A percentile compares a stretch with the other conserved stretches of the same genome.
Conservation (phyloP, 1,140 invertebrate species). For the Phthorimaea operculella region DNA sequence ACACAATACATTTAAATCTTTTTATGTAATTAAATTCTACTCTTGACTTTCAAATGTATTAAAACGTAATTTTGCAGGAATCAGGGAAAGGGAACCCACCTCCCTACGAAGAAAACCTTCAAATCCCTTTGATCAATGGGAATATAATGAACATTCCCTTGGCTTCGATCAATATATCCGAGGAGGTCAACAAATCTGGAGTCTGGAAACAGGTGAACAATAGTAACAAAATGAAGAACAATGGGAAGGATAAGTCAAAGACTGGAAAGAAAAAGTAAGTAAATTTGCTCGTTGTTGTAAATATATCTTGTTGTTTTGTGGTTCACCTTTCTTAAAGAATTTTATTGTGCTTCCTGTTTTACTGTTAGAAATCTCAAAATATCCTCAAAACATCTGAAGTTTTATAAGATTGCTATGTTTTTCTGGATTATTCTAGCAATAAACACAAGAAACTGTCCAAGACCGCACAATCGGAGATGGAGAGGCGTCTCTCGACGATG, state of each 20-base stretch:
- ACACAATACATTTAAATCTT: background rate
- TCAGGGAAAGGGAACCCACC: constrained; percentile 54
- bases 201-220: constrained; percentile 94
- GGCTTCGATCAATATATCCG: constrained; percentile 89
- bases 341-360: too few species aligned
- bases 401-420: background rate
- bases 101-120: constrained; percentile 75
- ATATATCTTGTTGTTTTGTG: too few species aligned
- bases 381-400: too few species aligned
- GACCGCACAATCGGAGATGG: constrained; percentile 63
- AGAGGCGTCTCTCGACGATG: constrained; percentile 63
- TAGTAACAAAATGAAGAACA: constrained; percentile 47
- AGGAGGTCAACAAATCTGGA: constrained; percentile 92
- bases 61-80: constrained; percentile 37
- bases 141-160: constrained; percentile 93
- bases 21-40: background rate
- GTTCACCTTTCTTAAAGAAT: too few species aligned
- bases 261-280: constrained; percentile 60
- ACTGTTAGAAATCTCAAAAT: too few species aligned
- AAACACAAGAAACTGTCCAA: constrained; percentile 66
- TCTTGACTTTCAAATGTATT: background rate
- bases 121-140: constrained; percentile 90
- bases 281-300: background rate
- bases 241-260: constrained; percentile 47
- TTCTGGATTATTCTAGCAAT: constrained; percentile 33